Evolutionary conservation across 2,888 invertebrate genomes (phyloP).

Genomic region (Lobophora halterata): DNA sequence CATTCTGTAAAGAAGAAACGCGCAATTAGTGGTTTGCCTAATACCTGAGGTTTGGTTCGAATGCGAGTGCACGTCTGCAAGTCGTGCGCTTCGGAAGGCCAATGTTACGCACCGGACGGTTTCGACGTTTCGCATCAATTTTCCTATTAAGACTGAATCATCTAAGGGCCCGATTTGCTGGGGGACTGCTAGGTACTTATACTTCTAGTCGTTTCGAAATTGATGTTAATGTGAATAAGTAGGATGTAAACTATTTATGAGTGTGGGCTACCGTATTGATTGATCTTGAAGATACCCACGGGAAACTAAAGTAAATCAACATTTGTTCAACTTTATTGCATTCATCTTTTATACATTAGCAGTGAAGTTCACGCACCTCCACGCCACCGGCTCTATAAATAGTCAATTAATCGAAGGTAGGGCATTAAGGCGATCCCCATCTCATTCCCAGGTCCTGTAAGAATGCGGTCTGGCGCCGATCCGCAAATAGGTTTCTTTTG

Average conservation of each 20-base stretch:
- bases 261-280: conserved; percentile 48
- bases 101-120: conserved; percentile 71
- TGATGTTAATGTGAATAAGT: conserved; percentile 55
- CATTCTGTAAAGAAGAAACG: conserved; percentile 79
- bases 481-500: conserved; percentile 66
- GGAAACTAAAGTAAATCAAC: neutral
- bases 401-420: conserved; percentile 54
- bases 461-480: conserved; percentile 75
- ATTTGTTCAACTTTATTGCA: conserved; percentile 10
- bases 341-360: conserved; percentile 54
- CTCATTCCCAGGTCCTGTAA: conserved; percentile 65
- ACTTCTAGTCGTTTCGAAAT: conserved; percentile 58
- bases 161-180: conserved; percentile 64
- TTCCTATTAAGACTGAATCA: conserved; percentile 72
- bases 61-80: conserved; percentile 60
- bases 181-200: conserved; percentile 51
- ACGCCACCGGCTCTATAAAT: conserved; percentile 62
- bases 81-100: conserved; percentile 74
- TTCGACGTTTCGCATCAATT: conserved; percentile 64
- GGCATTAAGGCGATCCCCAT: conserved; percentile 66
- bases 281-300: conserved; percentile 37
- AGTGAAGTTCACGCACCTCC: conserved; percentile 50
- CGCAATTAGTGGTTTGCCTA: conserved; percentile 56
- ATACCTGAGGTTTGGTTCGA: conserved; percentile 42
- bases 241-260: conserved; percentile 71